phyloP scores from a whole-genome alignment of 1,140 invertebrate species.

The Polypedilum pembai region DNA sequence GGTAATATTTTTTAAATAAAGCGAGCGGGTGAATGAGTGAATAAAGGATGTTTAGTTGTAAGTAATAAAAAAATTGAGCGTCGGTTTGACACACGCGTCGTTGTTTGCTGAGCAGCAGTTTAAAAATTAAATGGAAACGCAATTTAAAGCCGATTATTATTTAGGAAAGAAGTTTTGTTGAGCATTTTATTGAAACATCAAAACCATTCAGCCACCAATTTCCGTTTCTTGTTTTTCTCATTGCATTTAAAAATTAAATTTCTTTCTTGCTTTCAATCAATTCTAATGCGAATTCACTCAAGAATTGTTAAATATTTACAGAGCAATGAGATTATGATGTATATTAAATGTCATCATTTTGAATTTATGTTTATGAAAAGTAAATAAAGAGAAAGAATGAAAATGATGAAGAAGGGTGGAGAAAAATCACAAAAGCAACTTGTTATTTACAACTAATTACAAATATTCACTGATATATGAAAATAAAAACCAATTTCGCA shows the following conservation, averaged over 20 bases:
- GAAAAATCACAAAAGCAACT: background rate
- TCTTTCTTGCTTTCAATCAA: background rate
- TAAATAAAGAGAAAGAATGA: background rate
- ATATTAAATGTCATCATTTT: constrained; percentile 5
- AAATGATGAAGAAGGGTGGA: background rate
- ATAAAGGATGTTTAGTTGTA: background rate
- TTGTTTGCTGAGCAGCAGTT: background rate
- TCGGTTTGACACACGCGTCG: background rate
- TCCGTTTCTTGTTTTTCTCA: background rate
- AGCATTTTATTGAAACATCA: constrained; percentile 11
- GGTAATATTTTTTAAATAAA: background rate
- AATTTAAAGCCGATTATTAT: constrained; percentile 8
- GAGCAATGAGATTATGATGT: background rate
- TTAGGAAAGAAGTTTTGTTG: background rate
- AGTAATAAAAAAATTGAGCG: background rate
- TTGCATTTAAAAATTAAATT: background rate
- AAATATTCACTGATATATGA: too few relatives aligned
- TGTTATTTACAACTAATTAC: too few relatives aligned
- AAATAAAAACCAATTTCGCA: too few relatives aligned
- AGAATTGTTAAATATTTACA: background rate
- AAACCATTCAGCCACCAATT: background rate
- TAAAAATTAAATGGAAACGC: constrained; percentile 13
- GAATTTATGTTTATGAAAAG: background rate
- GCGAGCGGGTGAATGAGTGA: background rate
- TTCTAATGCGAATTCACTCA: background rate